Evolutionary conservation across 2,113 vertebrate species (phyloP).

Genomic region (Piprites chloris): DNA sequence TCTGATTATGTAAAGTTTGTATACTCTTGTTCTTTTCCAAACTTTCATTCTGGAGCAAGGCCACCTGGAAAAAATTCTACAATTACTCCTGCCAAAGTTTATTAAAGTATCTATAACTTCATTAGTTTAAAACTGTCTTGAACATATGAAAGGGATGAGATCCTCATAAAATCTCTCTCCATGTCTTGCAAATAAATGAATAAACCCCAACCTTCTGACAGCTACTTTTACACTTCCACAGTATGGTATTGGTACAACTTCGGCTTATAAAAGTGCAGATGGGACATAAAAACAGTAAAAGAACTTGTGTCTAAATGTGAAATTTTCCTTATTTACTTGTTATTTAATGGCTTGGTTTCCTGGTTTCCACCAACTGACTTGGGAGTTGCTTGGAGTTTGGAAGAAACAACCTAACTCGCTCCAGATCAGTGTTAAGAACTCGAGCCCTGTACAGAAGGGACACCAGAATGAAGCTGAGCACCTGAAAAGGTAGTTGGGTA

Average conservation of each 20-base stretch:
- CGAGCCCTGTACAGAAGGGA: background rate
- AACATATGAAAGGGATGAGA: constrained; percentile 2
- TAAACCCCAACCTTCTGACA: background rate
- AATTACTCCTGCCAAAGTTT: constrained; percentile 55
- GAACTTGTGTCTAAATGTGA: background rate
- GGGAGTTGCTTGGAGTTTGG: background rate
- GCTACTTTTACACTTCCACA: background rate
- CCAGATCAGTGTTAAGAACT: background rate
- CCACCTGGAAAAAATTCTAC: constrained; percentile 72
- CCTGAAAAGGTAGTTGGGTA: background rate
- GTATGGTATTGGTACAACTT: background rate
- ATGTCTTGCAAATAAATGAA: background rate
- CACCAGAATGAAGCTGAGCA: background rate
- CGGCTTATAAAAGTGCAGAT: background rate
- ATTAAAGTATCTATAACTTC: constrained; percentile 15
- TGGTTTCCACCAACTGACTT: background rate
- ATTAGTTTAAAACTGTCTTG: constrained; percentile 25
- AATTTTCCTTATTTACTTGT: background rate
- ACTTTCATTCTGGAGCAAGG: constrained; percentile 81
- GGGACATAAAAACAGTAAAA: background rate
- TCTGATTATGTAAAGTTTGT: constrained; percentile 81
- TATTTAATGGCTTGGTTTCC: background rate
- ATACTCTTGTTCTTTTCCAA: constrained; percentile 85
- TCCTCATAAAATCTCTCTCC: background rate
- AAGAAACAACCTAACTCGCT: background rate